These are phyloP conservation scores for Lymantria monacha DNA, from an alignment of 2,888 invertebrate species.

Conservation along the genomic window DNA sequence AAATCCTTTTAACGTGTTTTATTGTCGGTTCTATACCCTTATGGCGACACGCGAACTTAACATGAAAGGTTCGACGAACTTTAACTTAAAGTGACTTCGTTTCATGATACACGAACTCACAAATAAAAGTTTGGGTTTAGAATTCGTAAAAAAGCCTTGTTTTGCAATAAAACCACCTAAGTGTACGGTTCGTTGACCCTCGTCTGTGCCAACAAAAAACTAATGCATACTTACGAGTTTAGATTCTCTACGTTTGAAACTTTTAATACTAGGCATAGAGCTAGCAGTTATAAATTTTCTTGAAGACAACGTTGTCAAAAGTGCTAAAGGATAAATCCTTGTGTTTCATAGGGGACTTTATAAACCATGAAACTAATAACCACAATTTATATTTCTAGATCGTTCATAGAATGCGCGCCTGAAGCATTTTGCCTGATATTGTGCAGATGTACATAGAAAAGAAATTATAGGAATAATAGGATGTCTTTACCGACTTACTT, in stretches of 20 bases:
- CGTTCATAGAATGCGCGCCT: too few species aligned
- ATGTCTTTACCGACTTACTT: too few species aligned
- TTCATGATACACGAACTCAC: constrained; percentile 5
- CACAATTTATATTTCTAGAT: too few species aligned
- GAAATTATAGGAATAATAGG: too few species aligned
- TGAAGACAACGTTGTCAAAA: too few species aligned
- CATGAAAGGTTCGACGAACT: neutral
- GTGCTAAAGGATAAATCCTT: too few species aligned
- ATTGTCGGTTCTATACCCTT: neutral
- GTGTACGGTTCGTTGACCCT: constrained; percentile 36
- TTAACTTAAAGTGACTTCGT: neutral
- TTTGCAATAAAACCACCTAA: constrained; percentile 25
- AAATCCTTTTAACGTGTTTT: neutral
- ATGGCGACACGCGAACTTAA: neutral
- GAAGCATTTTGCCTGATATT: too few species aligned
- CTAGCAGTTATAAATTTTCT: too few species aligned
- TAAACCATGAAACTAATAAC: too few species aligned
- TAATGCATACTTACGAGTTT: constrained; percentile 35
- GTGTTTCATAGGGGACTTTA: too few species aligned
- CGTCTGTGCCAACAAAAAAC: constrained; percentile 35
- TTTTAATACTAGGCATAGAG: neutral
- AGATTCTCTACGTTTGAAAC: constrained; percentile 1
- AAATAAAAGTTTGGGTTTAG: neutral
- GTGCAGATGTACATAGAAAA: too few species aligned
- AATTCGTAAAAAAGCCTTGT: constrained; percentile 16